Conservation (phyloP, 2,113 vertebrate genomes). For the Proterorhinus semilunaris region DNA sequence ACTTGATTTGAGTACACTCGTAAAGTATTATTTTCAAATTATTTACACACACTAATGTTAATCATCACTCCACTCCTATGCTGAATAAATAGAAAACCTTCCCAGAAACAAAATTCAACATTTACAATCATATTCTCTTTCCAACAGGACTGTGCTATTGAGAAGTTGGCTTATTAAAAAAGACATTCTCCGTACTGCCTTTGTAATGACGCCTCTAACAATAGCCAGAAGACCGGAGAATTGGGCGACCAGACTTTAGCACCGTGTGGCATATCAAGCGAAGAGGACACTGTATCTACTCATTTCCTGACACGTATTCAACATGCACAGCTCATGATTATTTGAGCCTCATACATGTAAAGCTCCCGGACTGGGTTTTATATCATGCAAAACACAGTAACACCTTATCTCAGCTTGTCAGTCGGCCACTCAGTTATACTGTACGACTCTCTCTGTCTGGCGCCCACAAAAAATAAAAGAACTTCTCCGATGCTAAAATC, state of each 20-base stretch:
- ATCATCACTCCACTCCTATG: too few relatives aligned
- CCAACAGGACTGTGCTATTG: neutral
- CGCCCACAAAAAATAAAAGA: neutral
- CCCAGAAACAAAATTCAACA: neutral
- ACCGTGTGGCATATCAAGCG: slow-evolving; percentile 21
- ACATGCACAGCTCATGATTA: slow-evolving; percentile 12
- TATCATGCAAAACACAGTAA: neutral
- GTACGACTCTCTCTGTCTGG: too few relatives aligned
- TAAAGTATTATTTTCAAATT: too few relatives aligned
- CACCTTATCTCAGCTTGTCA: neutral
- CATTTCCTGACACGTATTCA: slow-evolving; percentile 3
- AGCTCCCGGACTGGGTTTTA: slow-evolving; percentile 7
- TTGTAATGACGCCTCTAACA: slow-evolving; percentile 4
- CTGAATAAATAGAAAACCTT: too few relatives aligned
- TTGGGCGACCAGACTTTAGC: slow-evolving; percentile 4
- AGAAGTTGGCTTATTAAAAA: neutral
- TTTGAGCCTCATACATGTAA: slow-evolving; percentile 17
- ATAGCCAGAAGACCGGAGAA: neutral
- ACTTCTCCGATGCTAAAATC: too few relatives aligned
- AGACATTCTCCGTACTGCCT: neutral
- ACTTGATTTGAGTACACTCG: too few relatives aligned
- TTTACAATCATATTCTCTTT: neutral
- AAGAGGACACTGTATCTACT: slow-evolving; percentile 11
- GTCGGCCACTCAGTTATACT: too few relatives aligned
- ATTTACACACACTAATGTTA: too few relatives aligned